Percentiles rank a stretch among this genome's conserved stretches.
phyloP scores from a whole-genome alignment of 2,888 invertebrate species.

The Sesia bembeciformis region DNA sequence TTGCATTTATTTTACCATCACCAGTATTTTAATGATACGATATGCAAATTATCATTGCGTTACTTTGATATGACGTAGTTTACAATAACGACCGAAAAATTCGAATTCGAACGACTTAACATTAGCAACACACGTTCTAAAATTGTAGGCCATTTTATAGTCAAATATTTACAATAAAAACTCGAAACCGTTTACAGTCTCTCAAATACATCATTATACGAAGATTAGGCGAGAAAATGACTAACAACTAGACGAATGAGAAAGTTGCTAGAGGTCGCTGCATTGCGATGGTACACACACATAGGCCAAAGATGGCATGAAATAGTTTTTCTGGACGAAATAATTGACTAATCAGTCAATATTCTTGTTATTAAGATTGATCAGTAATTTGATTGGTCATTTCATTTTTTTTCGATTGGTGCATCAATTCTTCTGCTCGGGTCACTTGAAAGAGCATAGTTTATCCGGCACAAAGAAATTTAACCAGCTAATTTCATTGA shows the following conservation, averaged over 20 bases:
- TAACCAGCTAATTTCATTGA: no score
- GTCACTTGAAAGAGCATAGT: no score
- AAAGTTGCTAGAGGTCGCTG: conserved; percentile 10
- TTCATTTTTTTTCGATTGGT: no score
- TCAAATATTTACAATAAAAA: conserved; percentile 70
- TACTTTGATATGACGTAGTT: conserved; percentile 31
- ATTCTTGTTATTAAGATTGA: no score
- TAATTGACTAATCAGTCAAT: no score
- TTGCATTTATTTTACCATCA: no score
- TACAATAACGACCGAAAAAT: conserved; percentile 32
- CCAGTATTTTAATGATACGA: conserved; percentile 10
- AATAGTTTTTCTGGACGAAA: no score
- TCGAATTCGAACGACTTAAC: conserved; percentile 51
- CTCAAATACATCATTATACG: conserved; percentile 52
- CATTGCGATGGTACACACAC: background rate
- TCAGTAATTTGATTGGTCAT: no score
- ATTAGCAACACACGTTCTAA: conserved; percentile 61
- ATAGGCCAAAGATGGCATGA: no score
- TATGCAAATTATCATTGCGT: conserved; percentile 30
- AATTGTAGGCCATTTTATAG: conserved; percentile 64
- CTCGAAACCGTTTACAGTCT: conserved; percentile 61
- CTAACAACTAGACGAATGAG: conserved; percentile 55
- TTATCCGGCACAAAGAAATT: no score
- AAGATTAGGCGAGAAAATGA: conserved; percentile 66
- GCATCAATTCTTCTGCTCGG: no score